A percentile compares a stretch with the other conserved stretches of the same genome.
These are phyloP conservation scores for Arctia plantaginis DNA, from an alignment of 2,888 invertebrate genomes.

Conservation along the genomic window DNA sequence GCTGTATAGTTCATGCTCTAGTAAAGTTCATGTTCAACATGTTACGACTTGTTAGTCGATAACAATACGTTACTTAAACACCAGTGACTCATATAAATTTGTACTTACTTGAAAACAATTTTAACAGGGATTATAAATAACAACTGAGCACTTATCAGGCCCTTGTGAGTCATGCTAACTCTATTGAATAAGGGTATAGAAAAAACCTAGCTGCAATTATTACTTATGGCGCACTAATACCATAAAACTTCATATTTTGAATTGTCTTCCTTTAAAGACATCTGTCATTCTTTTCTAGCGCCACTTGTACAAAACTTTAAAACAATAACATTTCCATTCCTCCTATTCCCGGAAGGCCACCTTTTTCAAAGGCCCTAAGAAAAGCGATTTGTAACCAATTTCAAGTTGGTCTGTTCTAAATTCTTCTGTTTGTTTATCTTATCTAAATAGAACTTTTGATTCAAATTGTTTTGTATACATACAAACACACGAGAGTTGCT, in stretches of 20 bases:
- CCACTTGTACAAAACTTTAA: constrained; percentile 40
- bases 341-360: constrained; percentile 56
- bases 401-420: no score
- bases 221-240: background rate
- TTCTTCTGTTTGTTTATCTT: no score
- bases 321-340: constrained; percentile 54
- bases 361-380: constrained; percentile 40
- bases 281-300: constrained; percentile 15
- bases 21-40: background rate
- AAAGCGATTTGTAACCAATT: constrained; percentile 22
- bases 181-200: background rate
- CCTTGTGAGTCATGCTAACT: background rate
- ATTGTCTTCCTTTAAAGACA: constrained; percentile 8
- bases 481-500: no score
- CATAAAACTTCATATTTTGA: constrained; percentile 17
- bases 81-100: constrained; percentile 1
- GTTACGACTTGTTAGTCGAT: constrained; percentile 16
- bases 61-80: constrained; percentile 4
- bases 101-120: background rate
- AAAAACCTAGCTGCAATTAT: background rate
- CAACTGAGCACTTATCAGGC: background rate
- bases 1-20: background rate
- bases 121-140: background rate
- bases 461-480: no score
- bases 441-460: no score